Base-by-base conservation (phyloP, 2,113 vertebrate genomes). In the Spermophilus dauricus region DNA sequence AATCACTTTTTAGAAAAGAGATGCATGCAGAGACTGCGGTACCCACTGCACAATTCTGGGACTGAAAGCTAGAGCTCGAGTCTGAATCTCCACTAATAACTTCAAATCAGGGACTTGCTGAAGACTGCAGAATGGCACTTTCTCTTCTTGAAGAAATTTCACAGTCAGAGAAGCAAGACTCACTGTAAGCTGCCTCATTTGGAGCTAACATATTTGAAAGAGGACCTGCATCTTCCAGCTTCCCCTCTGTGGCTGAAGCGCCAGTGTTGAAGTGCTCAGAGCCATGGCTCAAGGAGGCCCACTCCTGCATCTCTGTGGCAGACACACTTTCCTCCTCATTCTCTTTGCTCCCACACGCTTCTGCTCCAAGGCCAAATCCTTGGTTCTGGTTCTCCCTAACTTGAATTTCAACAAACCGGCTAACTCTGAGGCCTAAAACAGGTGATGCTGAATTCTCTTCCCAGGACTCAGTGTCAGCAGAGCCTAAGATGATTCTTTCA, bases 1-100 rank as follows among this genome's bases (percentile, higher is more conserved):
- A 45, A 45, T 45, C 45, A 45, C 45, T 3, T 77, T 86, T 97
- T 0, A 82, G 94, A n/a, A 2, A 42, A 0, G 8, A 0, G 82
- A 90, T 16, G 75, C 83, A 72, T 5, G 58, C 20, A 39, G 45
- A 0, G 86, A 56, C 58, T 58, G 58, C 92, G 91, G 65, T 16
- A 63, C 34, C 12, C 14, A 0, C 12, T 5, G 3, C 12, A 81
- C 5, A 11, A 81, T 3, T 48, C 67, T 78, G 69, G 0, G 6
- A 32, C 0, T 1, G 45, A 81, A 0, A 1, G 76, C 2, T 0
- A 63, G 88, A 26, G 53, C 13, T 39, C 56, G 61, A 24, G 82
- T 34, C 42, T 67, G 0, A 8, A 51, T 8, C 77, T 5, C 85
- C 10, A 0, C 4, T 12, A 81, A 77, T 2, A 18, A 8, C 9